These are phyloP conservation scores for Phyllopteryx taeniolatus DNA, from an alignment of 2,113 vertebrate species.

Conservation along the genomic window DNA sequence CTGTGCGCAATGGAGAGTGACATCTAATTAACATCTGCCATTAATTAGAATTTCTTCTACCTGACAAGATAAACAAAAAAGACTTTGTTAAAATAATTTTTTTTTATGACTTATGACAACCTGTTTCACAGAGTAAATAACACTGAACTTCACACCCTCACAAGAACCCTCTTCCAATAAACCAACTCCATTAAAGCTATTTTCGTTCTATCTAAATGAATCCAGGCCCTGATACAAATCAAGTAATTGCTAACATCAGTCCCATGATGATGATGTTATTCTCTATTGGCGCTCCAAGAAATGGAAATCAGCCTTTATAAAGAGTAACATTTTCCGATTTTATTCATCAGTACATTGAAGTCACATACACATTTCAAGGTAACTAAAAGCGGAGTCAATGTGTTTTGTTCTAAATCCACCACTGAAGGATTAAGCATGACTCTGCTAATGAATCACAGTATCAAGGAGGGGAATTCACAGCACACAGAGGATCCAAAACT, in stretches of 20 bases:
- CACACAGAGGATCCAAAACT: too few relatives aligned
- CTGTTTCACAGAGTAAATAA: not conserved
- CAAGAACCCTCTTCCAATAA: constrained; percentile 19
- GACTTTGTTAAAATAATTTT: not conserved
- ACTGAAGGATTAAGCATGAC: constrained; percentile 1
- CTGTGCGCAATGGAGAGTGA: not conserved
- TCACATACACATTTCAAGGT: too few relatives aligned
- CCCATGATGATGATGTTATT: constrained; percentile 21
- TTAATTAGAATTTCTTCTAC: constrained; percentile 7
- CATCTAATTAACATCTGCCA: constrained; percentile 8
- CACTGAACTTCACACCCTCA: not conserved
- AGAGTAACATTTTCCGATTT: constrained; percentile 22
- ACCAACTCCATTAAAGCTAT: constrained; percentile 21
- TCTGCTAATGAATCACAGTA: too few relatives aligned
- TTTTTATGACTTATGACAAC: not conserved
- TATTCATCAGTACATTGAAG: constrained; percentile 8
- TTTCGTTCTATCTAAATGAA: constrained; percentile 27
- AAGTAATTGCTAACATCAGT: constrained; percentile 38
- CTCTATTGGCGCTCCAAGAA: constrained; percentile 9
- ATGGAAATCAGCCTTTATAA: constrained; percentile 14
- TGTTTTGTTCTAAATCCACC: constrained; percentile 21
- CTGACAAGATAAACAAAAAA: not conserved
- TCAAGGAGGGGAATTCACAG: too few relatives aligned
- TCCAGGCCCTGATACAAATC: constrained; percentile 31
- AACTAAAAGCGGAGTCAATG: not conserved